Percentiles rank a stretch among this genome's conserved stretches.
phyloP scores from a whole-genome alignment of 2,888 invertebrate species.

The Hypomecis atomaria region DNA sequence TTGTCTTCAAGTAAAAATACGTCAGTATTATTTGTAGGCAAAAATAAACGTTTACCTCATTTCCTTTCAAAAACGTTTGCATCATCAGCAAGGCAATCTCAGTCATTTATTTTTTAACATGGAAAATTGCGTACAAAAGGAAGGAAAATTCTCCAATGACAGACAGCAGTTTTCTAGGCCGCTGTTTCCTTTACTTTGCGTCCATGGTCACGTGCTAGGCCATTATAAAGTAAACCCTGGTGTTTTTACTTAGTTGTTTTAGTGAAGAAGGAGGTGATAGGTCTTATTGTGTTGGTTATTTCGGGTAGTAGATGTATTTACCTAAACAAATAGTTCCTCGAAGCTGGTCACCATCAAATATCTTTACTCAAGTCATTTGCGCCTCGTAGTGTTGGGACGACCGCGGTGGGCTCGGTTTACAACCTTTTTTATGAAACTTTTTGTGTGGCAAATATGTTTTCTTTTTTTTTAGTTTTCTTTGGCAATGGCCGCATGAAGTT shows the following conservation, averaged over 20 bases:
- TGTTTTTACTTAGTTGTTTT: constrained; percentile 40
- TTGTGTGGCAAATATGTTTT: constrained; percentile 37
- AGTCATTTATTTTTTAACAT: constrained; percentile 26
- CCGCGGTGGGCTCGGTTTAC: constrained; percentile 49
- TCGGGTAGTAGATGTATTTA: constrained; percentile 53
- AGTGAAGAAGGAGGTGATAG: constrained; percentile 39
- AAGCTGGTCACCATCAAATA: constrained; percentile 55
- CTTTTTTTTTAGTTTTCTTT: constrained; percentile 35
- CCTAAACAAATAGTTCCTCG: constrained; percentile 69
- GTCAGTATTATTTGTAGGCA: not conserved
- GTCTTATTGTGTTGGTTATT: constrained; percentile 52
- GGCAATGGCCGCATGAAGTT: constrained; percentile 33
- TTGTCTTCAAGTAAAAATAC: not conserved
- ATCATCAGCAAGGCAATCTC: constrained; percentile 18
- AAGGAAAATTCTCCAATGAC: constrained; percentile 64
- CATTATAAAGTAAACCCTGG: constrained; percentile 39
- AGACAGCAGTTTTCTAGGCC: constrained; percentile 61
- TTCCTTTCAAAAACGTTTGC: constrained; percentile 16
- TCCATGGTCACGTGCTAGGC: constrained; percentile 59
- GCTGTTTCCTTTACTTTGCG: constrained; percentile 61
- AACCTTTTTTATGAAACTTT: constrained; percentile 42
- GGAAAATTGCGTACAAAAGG: constrained; percentile 43
- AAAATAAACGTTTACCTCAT: constrained; percentile 6
- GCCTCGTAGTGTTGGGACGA: constrained; percentile 50
- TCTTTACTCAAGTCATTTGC: constrained; percentile 71